These are phyloP conservation scores for Drosophila yakuba DNA, from an alignment of 1,140 invertebrate genomes.

Conservation along the genomic window DNA sequence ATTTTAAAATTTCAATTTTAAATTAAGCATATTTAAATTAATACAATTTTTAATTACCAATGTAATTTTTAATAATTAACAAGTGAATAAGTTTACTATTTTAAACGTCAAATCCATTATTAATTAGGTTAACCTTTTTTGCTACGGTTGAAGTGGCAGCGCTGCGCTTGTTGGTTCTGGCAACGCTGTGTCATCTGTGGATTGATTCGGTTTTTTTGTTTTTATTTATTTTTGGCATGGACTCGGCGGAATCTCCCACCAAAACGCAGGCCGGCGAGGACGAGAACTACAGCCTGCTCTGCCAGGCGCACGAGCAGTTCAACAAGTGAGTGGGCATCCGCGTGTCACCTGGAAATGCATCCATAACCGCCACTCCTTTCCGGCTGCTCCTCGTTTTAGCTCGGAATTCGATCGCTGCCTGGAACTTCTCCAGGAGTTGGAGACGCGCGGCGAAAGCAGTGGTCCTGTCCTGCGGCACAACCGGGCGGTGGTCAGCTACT, in stretches of 20 bases:
- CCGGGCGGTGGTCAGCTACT: conserved; percentile 90
- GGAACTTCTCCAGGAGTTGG: conserved; percentile 87
- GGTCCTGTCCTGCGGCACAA: conserved; percentile 91
- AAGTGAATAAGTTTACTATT: not conserved
- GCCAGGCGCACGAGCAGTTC: conserved; percentile 76
- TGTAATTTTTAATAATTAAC: not conserved
- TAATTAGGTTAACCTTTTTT: not conserved
- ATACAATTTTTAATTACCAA: not conserved
- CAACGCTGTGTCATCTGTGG: conserved; percentile 4
- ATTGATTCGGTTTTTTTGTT: conserved; percentile 41
- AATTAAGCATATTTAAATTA: not conserved
- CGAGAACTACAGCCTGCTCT: conserved; percentile 71
- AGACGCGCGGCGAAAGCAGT: conserved; percentile 86
- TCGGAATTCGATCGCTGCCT: conserved; percentile 86
- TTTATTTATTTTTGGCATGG: conserved; percentile 73
- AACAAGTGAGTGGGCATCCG: conserved; percentile 56
- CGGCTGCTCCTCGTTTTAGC: conserved; percentile 30
- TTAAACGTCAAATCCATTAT: not conserved
- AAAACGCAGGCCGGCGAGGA: conserved; percentile 72
- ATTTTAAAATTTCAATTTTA: not conserved
- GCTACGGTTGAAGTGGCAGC: not conserved
- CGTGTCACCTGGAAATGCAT: not conserved
- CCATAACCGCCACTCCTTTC: not conserved
- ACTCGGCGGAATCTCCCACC: conserved; percentile 72
- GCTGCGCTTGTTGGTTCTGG: not conserved